These are phyloP conservation scores for Cyclargus thomasi DNA, from an alignment of 1,140 invertebrate genomes.

Conservation along the genomic window DNA sequence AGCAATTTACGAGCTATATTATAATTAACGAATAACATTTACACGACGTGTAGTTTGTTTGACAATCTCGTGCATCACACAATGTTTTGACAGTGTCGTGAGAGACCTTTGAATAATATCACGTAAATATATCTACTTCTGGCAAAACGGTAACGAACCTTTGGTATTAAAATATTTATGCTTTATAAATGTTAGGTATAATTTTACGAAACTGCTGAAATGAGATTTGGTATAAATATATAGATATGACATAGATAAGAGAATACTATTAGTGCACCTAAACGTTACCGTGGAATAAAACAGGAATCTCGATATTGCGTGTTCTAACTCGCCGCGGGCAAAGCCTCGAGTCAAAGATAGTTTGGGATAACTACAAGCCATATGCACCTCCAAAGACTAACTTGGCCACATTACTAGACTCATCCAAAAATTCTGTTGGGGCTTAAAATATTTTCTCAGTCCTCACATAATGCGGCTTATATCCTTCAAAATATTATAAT, in stretches of 20 bases:
- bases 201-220: too few relatives aligned
- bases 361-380: not conserved
- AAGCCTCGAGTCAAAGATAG: too few relatives aligned
- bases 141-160: not conserved
- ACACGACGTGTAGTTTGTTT: not conserved
- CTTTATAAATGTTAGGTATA: not conserved
- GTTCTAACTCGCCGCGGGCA: too few relatives aligned
- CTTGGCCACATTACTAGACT: not conserved
- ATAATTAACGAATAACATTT: not conserved
- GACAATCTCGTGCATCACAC: not conserved
- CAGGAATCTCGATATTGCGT: too few relatives aligned
- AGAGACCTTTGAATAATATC: not conserved
- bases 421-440: not conserved
- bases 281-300: too few relatives aligned
- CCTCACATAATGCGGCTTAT: not conserved
- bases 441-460: constrained; percentile 2
- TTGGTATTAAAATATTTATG: not conserved
- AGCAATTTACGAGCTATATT: not conserved
- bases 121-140: not conserved
- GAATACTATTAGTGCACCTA: too few relatives aligned
- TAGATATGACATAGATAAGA: too few relatives aligned
- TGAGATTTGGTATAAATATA: too few relatives aligned
- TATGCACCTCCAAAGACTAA: not conserved
- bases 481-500: constrained; percentile 11
- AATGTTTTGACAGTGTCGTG: not conserved